Evolutionary conservation across 2,888 invertebrate genomes (phyloP).

Genomic region (Stegophylla sp.): DNA sequence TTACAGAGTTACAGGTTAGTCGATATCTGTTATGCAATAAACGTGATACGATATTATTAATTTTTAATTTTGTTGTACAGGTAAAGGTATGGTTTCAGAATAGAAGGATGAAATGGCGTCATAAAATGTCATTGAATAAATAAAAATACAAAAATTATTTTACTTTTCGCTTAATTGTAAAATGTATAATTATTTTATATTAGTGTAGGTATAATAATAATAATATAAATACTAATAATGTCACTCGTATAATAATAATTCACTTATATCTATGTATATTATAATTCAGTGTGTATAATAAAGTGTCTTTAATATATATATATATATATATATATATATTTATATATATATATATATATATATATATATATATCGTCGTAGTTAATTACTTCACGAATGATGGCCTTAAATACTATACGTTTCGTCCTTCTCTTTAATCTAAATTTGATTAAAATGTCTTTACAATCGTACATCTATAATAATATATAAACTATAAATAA

Average conservation of each 20-base stretch:
- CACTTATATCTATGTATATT: background rate
- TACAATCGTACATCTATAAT: background rate
- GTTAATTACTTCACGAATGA: constrained; percentile 31
- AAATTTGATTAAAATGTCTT: constrained; percentile 11
- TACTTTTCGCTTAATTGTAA: constrained; percentile 2
- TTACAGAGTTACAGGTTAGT: constrained; percentile 33
- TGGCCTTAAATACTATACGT: constrained; percentile 14
- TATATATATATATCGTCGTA: background rate
- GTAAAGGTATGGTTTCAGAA: constrained; percentile 96
- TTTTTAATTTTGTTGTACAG: constrained; percentile 65
- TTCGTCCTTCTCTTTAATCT: background rate
- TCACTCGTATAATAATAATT: background rate
- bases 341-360: background rate
- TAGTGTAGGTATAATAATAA: background rate
- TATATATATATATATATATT: background rate
- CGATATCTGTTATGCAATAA: background rate
- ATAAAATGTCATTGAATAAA: constrained; percentile 63
- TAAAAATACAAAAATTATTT: background rate
- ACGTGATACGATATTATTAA: background rate
- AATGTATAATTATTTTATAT: background rate
- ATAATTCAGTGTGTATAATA: background rate
- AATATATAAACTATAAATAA: too few species aligned
- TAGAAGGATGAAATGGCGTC: constrained; percentile 87
- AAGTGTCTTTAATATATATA: background rate
- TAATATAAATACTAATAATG: background rate